These are phyloP conservation scores for Burhinus bistriatus DNA, from an alignment of 2,113 vertebrate species.

Conservation along the genomic window DNA sequence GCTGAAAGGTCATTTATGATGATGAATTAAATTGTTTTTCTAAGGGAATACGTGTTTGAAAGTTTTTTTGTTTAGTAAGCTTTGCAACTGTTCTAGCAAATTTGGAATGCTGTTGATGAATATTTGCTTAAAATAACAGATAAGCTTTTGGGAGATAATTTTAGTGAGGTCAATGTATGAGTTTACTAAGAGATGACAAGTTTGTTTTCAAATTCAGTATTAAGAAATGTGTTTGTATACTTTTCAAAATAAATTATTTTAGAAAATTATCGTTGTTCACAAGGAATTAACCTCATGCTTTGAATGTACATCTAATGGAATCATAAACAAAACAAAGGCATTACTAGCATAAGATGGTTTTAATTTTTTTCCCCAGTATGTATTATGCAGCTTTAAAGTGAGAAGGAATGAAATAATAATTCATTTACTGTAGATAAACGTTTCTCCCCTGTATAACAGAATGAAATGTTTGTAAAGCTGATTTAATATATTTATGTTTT, in stretches of 20 bases:
- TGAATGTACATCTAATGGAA: not conserved
- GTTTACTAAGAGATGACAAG: not conserved
- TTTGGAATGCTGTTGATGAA: not conserved
- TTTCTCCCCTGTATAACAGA: conserved; percentile 28
- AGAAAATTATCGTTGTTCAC: not conserved
- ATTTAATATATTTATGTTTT: conserved; percentile 39
- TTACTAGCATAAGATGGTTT: conserved; percentile 8
- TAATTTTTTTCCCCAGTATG: not conserved
- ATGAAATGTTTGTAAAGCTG: conserved; percentile 29
- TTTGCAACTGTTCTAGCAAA: not conserved
- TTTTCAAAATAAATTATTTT: not conserved
- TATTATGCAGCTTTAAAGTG: not conserved
- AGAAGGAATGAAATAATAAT: not conserved
- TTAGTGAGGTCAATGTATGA: not conserved
- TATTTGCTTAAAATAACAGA: not conserved
- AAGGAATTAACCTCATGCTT: not conserved
- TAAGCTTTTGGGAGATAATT: not conserved
- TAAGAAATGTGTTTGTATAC: not conserved
- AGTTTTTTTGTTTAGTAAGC: not conserved
- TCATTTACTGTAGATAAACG: not conserved
- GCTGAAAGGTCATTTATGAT: not conserved
- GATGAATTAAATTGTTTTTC: not conserved
- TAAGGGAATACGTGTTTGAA: not conserved
- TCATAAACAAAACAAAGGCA: not conserved
- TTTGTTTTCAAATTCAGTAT: not conserved